Conservation (phyloP, 2,797 vertebrate genomes). For the Ptychobarbus kaznakovi region DNA sequence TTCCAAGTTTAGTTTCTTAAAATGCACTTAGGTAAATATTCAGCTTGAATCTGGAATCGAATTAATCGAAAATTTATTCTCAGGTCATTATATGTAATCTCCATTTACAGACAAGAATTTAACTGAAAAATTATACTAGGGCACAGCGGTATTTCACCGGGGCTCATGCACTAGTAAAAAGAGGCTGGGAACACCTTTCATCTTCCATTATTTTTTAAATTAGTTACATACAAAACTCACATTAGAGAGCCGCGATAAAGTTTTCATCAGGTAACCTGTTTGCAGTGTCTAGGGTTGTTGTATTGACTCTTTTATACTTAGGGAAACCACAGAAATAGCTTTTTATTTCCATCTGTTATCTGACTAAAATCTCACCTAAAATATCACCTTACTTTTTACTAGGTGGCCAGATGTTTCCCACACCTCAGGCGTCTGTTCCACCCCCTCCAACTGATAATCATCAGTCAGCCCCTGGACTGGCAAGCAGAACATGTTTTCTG, state of each 20-base stretch:
- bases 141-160: too few species aligned
- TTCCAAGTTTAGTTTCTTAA: too few species aligned
- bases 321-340: too few species aligned
- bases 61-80: too few species aligned
- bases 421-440: slow-evolving; percentile 65
- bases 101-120: too few species aligned
- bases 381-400: neutral
- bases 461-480: slow-evolving; percentile 73
- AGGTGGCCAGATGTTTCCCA: slow-evolving; percentile 74
- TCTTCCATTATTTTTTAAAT: neutral
- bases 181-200: neutral
- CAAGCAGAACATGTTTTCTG: slow-evolving; percentile 87
- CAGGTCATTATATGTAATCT: too few species aligned
- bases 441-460: slow-evolving; percentile 59
- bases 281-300: neutral
- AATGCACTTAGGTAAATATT: too few species aligned
- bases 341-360: too few species aligned
- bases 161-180: neutral
- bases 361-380: neutral
- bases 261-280: neutral
- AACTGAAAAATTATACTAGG: too few species aligned
- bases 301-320: neutral
- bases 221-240: too few species aligned
- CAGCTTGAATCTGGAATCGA: too few species aligned
- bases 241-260: too few species aligned